Evolutionary conservation across 1,140 invertebrate species (phyloP), one percentile per base, ranked within the genome.

Genomic region (Philopotamus ludificatus): DNA sequence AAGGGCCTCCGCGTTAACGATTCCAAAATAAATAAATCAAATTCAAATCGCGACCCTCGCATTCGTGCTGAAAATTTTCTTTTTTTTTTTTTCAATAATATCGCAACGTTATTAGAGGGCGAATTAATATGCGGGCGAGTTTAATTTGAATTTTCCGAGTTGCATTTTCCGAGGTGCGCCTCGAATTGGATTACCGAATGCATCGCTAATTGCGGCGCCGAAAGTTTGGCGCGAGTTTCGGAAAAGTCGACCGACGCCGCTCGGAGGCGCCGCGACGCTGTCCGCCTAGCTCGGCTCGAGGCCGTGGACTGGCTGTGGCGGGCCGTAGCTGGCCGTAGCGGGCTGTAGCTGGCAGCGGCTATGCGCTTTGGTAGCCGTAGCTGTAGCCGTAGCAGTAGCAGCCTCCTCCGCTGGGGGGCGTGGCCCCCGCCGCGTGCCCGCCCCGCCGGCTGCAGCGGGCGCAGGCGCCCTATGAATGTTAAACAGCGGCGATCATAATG

Each of bases 361-460:
- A 66, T 66, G 63, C 59, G 63, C 55, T 68, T 64, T 66, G 60
- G 62, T 61, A 51, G 65, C 49, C 49, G 54, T 41, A 34, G 58
- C 49, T 66, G 54, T 61, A 57, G 60, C 62, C 58, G 65, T 66
- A 61, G 62, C 25, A 66, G 65, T 50, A 55, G 62, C 62, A 61
- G 23, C 25, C 45, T 15, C 12, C 34, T 28, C 47, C 10, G 41
- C n/a, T 25, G 45, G 60, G 44, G 62, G 68, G 57, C 58, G 55
- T 63, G 55, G 60, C 50, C 59, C 16, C 54, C 47, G 51, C 45
- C 58, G 16, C 58, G 53, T 42, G 58, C 21, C n/a, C 4, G 26
- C 51, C 20, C 51, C 51, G 51, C 51, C 51, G 54, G 63, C 10
- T 65, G 55, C 59, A 65, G 15, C 55, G 23, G 23, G 63, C 62